Evolutionary conservation across 2,797 vertebrate species (phyloP).

Genomic region (Pseudopleuronectes americanus): DNA sequence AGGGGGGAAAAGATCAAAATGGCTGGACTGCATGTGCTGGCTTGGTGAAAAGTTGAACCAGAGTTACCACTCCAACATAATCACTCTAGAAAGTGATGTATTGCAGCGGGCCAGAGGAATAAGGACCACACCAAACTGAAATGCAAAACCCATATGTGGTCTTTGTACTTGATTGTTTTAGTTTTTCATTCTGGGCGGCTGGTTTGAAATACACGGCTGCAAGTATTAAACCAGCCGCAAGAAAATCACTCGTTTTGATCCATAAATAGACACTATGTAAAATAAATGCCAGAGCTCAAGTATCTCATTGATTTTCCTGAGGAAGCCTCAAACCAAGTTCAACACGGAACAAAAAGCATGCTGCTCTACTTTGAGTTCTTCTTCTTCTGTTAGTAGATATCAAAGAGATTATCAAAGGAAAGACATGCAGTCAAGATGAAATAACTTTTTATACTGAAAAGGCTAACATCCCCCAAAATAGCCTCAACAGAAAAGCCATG

Average conservation of each 20-base stretch:
- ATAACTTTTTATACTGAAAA: background rate
- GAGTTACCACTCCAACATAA: constrained; percentile 15
- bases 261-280: constrained; percentile 14
- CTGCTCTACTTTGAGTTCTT: constrained; percentile 31
- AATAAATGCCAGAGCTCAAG: constrained; percentile 22
- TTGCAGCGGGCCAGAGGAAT: background rate
- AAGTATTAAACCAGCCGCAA: background rate
- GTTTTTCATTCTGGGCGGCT: background rate
- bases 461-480: background rate
- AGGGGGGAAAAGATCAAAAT: background rate
- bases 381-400: constrained; percentile 8
- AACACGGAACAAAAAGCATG: constrained; percentile 12
- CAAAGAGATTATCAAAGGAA: constrained; percentile 4
- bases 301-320: constrained; percentile 19
- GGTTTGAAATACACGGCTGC: background rate
- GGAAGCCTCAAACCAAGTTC: background rate
- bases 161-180: background rate
- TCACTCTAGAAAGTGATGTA: constrained; percentile 14
- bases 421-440: constrained; percentile 11
- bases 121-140: background rate
- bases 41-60: background rate
- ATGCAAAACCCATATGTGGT: background rate
- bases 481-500: background rate
- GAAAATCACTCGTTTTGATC: background rate
- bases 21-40: background rate